Base-by-base conservation (phyloP, 2,888 invertebrate species). In the Homarus gammarus region DNA sequence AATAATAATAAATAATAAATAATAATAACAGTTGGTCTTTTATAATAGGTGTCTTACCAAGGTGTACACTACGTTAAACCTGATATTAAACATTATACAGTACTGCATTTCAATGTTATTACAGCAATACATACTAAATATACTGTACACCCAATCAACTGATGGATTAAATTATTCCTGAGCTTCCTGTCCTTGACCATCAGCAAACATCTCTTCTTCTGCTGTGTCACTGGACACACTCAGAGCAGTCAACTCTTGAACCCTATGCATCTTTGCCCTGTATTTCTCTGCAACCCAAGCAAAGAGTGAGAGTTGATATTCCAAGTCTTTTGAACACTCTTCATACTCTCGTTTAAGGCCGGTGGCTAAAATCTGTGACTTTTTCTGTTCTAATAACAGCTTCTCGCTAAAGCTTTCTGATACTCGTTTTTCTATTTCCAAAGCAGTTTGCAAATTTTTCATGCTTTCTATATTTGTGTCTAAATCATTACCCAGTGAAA, bases 261-360 rank as follows among this genome's bases (percentile, higher is more conserved):
- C 27, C 64, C 44, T 75, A 0, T n/a, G 40, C 75, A 75, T 44
- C 27, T 27, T 40, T 6, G n/a, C 44, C 2, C 75, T 22, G 44
- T 75, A 75, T 44, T 75, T 75, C 12, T 75, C 75, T 44, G 75
- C 75, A 40, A 44, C 27, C 75, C 75, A 75, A 75, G 27, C 3
- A 31, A 44, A 75, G 49, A 75, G 27, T 18, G 75, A 75, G 6
- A 75, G 44, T 33, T 75, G 75, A n/a, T 75, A 49, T 49, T 75
- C 75, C n/a, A 75, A 22, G n/a, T 75, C 75, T 40, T 75, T 75
- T 40, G 75, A 75, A n/a, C 44, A 27, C 44, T 75, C 75, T 18
- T 27, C 49, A 27, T 49, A 75, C 18, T 40, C 75, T 15, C 44
- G 44, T n/a, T 75, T 40, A 49, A 75, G 49, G 6, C 75, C 64